Conservation (phyloP, 2,113 vertebrate species). For the crab-eating macaque (Macaca fascicularis) region T2T-MFA8v1.1 NC_088390.1:73374501-73375000, state of each 20-base stretch:
- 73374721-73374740: conserved; percentile 43
- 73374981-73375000: fast-evolving
- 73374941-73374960: neutral
- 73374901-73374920: fast-evolving
- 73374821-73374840: neutral
- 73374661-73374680: neutral
- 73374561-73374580: neutral
- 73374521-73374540: conserved; percentile 57
- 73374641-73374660: neutral
- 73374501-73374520: conserved; percentile 64
- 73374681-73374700: neutral
- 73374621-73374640: neutral
- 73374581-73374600: neutral
- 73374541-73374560: conserved; percentile 22
- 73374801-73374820: neutral
- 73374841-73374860: neutral
- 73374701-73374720: conserved; percentile 15
- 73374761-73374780: neutral
- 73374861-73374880: neutral
- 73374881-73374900: neutral
- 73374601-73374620: neutral
- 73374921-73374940: neutral
- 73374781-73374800: neutral
- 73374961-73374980: neutral
- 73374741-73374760: neutral